These are phyloP conservation scores for Actinemys pallida DNA, from an alignment of 2,113 vertebrate genomes.

Conservation along the genomic window DNA sequence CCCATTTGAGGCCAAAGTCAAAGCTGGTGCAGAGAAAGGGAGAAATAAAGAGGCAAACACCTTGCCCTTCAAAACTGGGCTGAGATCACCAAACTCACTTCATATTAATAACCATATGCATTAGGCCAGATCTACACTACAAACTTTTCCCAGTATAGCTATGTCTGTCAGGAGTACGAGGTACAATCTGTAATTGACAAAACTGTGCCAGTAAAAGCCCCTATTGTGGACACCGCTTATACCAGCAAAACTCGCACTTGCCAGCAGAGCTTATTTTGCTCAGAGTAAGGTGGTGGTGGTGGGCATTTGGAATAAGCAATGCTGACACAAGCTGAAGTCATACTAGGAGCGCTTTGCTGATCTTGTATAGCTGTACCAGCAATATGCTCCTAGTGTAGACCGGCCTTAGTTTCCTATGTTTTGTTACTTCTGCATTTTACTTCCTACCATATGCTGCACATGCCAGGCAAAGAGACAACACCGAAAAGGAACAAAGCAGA, in stretches of 20 bases:
- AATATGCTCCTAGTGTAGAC: not conserved
- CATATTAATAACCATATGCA: not conserved
- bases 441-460: not conserved
- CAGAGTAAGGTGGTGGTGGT: too few species aligned
- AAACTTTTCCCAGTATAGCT: not conserved
- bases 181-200: not conserved
- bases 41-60: not conserved
- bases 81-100: not conserved
- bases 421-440: not conserved
- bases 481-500: not conserved
- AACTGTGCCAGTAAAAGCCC: not conserved
- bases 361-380: not conserved
- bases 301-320: too few species aligned
- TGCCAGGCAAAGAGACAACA: not conserved
- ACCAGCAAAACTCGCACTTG: not conserved
- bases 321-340: too few species aligned
- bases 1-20: not conserved
- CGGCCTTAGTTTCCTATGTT: not conserved
- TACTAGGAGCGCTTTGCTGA: too few species aligned
- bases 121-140: not conserved
- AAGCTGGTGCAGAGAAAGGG: not conserved
- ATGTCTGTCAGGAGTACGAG: not conserved
- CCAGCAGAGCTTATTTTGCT: too few species aligned
- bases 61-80: rapidly evolving
- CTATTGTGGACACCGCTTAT: not conserved